Percentiles rank a stretch among this genome's conserved stretches.
These are phyloP conservation scores for Anneissia japonica DNA, from an alignment of 35 echinoderm and acorn worm genomes.

Conservation along the genomic window DNA sequence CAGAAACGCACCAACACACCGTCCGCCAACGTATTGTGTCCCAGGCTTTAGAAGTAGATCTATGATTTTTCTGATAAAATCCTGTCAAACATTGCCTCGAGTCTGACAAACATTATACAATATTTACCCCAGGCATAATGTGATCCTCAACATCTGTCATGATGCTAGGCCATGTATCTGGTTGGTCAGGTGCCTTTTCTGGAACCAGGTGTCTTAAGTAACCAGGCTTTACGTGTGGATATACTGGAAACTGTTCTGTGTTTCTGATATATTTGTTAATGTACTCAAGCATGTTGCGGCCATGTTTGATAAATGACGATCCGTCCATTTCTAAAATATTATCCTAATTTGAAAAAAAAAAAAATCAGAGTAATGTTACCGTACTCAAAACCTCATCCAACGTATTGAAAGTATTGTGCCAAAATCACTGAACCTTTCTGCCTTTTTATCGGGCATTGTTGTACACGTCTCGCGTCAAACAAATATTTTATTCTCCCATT, in stretches of 20 bases:
- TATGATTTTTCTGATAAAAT: not conserved
- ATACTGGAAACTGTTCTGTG: not conserved
- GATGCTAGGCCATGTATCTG: not conserved
- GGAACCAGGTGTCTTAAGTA: not conserved
- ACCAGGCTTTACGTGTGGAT: not conserved
- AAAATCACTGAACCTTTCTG: too few relatives aligned
- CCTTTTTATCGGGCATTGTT: too few relatives aligned
- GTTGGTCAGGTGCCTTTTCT: not conserved
- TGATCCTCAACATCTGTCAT: not conserved
- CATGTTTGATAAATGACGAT: not conserved
- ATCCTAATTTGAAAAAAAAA: too few relatives aligned
- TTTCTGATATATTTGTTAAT: not conserved
- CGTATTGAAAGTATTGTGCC: too few relatives aligned
- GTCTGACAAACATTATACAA: not conserved
- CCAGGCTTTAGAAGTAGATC: not conserved
- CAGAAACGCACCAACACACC: not conserved
- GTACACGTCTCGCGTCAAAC: too few relatives aligned
- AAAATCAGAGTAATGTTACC: too few relatives aligned
- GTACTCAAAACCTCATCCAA: too few relatives aligned
- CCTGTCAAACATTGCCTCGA: not conserved
- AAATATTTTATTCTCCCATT: too few relatives aligned
- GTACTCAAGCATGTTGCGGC: not conserved
- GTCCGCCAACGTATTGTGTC: not conserved
- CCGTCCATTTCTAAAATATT: not conserved
- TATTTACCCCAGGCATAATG: constrained; percentile 2